These are phyloP conservation scores for Cygnus olor DNA, from an alignment of 2,797 vertebrate genomes.

Conservation along the genomic window DNA sequence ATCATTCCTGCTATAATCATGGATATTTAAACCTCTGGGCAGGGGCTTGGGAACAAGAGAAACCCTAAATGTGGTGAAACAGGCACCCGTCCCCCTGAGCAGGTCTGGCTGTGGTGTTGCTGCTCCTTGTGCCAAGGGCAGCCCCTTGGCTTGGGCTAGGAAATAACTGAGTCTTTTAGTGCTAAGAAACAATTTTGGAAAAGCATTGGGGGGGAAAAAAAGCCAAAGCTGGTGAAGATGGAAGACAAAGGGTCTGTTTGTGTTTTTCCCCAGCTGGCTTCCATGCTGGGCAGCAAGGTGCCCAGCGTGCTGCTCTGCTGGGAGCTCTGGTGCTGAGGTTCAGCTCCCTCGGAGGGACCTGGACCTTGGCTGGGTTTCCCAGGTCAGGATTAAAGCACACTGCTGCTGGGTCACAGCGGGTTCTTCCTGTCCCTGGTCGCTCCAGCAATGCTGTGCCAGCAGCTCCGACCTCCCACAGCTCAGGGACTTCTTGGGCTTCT, in stretches of 20 bases:
- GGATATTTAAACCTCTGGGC: not conserved
- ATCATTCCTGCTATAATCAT: not conserved
- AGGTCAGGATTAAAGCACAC: accelerated
- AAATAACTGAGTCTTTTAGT: not conserved
- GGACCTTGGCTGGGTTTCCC: accelerated
- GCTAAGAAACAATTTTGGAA: not conserved
- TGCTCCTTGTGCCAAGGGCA: not conserved
- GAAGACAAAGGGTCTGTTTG: not conserved
- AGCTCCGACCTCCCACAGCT: not conserved
- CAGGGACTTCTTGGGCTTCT: not conserved
- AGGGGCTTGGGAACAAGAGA: not conserved
- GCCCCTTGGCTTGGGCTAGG: not conserved
- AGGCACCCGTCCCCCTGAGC: not conserved
- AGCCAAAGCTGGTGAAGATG: not conserved
- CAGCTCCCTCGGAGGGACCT: not conserved
- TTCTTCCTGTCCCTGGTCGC: accelerated
- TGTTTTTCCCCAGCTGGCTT: not conserved
- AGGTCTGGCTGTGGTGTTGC: not conserved
- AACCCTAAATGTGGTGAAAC: not conserved
- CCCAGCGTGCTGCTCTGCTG: not conserved
- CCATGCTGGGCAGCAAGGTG: not conserved
- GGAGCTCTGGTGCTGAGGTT: not conserved
- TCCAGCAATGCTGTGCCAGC: accelerated
- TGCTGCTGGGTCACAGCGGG: not conserved
- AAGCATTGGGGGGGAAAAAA: not conserved